Base-by-base conservation (phyloP, 1,140 invertebrate species). In the Drosophila bocki region DNA sequence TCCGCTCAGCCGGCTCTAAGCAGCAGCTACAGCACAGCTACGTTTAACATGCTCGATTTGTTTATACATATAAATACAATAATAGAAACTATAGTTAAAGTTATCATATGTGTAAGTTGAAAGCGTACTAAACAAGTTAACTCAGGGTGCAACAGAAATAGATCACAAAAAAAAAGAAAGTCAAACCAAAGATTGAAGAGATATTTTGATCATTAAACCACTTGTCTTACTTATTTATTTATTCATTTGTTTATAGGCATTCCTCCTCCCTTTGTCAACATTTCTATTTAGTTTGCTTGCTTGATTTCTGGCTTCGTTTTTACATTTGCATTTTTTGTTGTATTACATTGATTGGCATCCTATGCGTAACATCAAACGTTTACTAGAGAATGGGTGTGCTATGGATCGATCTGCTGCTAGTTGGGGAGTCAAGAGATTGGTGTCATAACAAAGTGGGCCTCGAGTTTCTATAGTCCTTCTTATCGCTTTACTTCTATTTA, bases 1-100 rank as follows among this genome's bases (percentile, higher is more conserved):
- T 15, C n/a, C 58, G 60, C 75, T 82, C 74, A 87, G 71, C 87
- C 37, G 79, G 72, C 82, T 78, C 81, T 68, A 77, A 70, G 78
- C 75, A 84, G 75, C 78, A 44, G 32, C 17, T 26, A 41, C 62
- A 64, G 61, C 57, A 47, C 65, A 53, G 71, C 67, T 87, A 83
- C 75, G 64, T 70, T 88, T 75, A 87, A 88, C 83, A 86, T 86
- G 80, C 71, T 88, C 80, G 69, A 50, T 58, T 79, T 79, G 64
- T 87, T 88, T 88, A 78, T 90, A 88, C 84, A 88, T 84, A 90
- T 90, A 90, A 90, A 90, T 90, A 88, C 84, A 88, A 84, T 72
- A 72, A 72, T 72, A 72, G 76, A 88, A 84, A 87, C 68, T 88
- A 87, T 74, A 84, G 68, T 84, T 88, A 84, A 83, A 63, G 72